Evolutionary conservation across 2,888 invertebrate species (phyloP), one percentile per base, ranked within the genome.

Genomic region (Diploptera punctata): DNA sequence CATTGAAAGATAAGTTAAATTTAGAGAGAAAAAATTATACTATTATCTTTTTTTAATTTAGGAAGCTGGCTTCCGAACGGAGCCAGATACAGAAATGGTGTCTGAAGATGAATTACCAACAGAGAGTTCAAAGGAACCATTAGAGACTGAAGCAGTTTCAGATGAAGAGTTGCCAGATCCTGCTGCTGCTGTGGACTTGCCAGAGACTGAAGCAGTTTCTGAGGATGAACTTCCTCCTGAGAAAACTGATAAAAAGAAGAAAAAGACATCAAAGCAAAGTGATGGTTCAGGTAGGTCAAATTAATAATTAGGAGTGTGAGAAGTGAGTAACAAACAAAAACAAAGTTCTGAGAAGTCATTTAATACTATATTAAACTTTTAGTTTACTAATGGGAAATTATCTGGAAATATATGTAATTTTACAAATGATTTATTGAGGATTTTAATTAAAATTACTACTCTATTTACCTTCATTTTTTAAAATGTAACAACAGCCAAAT

Each of bases 201-300:
- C 77, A 33, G 77, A 77, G 57, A 78, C 78, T 1, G 79, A 79
- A 84, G 91, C 92, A 71, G 93, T 94, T 52, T 94, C 93, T 0
- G 94, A 94, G 81, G 94, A 94, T 82, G 94, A 94, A 81, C 81
- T 94, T 47, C 93, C 93, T 7, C 84, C 90, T 18, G 86, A 88
- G 31, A 83, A 86, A n/a, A 77, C 81, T 2, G 78, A 82, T 3
- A 83, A 83, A 31, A 86, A 84, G 74, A 91, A 70, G 61, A 60
- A 60, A 33, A 65, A 60, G 19, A 54, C 62, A 69, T 29, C 69
- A 29, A 29, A 57, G 10, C 9, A 43, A 33, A 21, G 33, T 2
- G 54, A 21, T 33, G 43, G 10, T 2, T 71, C 71, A 67, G 65
- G 71, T 70, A 44, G 5, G 33, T 33, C 33, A 33, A 7, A 33